phyloP scores from a whole-genome alignment of 2,113 vertebrate genomes.

The Salvelinus sp. region DNA sequence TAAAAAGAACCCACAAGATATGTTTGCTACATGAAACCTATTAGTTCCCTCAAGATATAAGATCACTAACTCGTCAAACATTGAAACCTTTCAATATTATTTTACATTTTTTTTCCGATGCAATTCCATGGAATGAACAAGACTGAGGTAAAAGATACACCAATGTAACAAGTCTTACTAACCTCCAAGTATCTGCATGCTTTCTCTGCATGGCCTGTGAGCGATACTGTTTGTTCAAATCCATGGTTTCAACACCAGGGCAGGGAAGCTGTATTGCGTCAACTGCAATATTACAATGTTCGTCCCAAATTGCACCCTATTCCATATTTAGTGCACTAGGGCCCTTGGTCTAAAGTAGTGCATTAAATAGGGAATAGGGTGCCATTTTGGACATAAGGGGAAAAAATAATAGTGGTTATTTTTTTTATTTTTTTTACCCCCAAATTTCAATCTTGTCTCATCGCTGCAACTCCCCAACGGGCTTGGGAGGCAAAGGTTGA shows the following conservation, averaged over 20 bases:
- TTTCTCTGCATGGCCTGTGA: neutral
- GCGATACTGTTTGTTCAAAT: constrained; percentile 13
- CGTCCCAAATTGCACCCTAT: no score
- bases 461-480: no score
- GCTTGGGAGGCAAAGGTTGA: no score
- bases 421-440: no score
- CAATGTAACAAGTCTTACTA: neutral
- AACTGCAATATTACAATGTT: neutral
- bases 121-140: neutral
- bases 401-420: no score
- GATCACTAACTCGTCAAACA: constrained; percentile 21
- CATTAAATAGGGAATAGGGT: no score
- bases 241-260: constrained; percentile 16
- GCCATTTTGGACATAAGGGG: no score
- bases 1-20: constrained; percentile 42
- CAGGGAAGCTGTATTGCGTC: constrained; percentile 18
- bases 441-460: no score
- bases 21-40: constrained; percentile 44
- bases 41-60: constrained; percentile 12
- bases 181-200: neutral
- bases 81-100: neutral
- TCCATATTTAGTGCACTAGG: no score
- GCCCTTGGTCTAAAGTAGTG: no score
- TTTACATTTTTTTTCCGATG: neutral
- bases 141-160: neutral